Evolutionary conservation across 1,140 invertebrate species (phyloP).

Genomic region (Heliothis virescens): DNA sequence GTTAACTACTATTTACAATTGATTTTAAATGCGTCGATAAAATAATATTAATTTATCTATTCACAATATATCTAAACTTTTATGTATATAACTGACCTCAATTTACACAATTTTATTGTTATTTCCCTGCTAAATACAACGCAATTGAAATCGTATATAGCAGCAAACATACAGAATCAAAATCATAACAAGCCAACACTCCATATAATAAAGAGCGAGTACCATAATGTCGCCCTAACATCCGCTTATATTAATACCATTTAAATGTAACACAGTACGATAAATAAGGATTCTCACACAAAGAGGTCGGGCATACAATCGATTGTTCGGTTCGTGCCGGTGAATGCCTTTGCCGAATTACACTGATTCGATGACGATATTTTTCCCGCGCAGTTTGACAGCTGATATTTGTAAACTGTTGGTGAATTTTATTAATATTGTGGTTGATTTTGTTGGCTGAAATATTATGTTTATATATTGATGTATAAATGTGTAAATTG

Average conservation of each 20-base stretch:
- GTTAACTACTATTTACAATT: too few species aligned
- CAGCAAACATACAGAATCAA: not conserved
- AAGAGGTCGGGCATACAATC: conserved; percentile 56
- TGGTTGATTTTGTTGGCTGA: not conserved
- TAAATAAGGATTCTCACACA: conserved; percentile 65
- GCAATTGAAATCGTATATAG: not conserved
- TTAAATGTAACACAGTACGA: conserved; percentile 53
- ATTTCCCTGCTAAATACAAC: not conserved
- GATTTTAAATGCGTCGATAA: too few species aligned
- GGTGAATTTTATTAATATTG: not conserved
- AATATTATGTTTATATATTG: not conserved
- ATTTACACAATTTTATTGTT: not conserved
- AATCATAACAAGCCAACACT: not conserved
- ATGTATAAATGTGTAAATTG: not conserved
- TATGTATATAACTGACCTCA: too few species aligned
- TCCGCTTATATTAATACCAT: conserved; percentile 44
- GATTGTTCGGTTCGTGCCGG: conserved; percentile 64
- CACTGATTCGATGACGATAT: conserved; percentile 57
- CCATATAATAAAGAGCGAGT: conserved; percentile 14
- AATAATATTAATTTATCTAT: too few species aligned
- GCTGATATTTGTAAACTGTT: conserved; percentile 25
- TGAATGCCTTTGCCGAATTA: conserved; percentile 69
- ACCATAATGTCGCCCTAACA: conserved; percentile 40
- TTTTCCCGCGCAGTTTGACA: conserved; percentile 58
- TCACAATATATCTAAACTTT: too few species aligned